phyloP scores from a whole-genome alignment of 2,888 invertebrate species.

The Rutpela maculata region DNA sequence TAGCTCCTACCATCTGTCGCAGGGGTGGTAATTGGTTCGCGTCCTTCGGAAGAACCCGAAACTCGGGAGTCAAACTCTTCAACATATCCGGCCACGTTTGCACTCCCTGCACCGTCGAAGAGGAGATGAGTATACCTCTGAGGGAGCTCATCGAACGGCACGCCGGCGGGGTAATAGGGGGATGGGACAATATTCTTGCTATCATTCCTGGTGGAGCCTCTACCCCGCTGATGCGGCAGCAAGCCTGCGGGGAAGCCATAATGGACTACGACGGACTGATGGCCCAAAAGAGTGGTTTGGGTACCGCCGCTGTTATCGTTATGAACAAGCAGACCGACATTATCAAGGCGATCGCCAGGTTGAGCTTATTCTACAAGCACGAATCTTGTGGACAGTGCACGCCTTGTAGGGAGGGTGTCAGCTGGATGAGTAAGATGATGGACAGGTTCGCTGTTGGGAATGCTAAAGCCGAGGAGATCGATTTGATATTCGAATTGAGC shows the following conservation, averaged over 20 bases:
- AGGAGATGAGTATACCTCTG: constrained; percentile 98
- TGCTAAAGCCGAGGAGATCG: constrained; percentile 95
- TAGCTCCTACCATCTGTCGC: constrained; percentile 96
- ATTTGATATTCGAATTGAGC: constrained; percentile 99
- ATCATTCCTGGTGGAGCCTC: constrained; percentile 99
- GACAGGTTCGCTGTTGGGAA: constrained; percentile 90
- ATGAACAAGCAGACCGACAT: constrained; percentile 99
- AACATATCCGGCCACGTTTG: constrained; percentile 99
- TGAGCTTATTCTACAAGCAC: constrained; percentile 99
- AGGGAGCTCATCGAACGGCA: constrained; percentile 96
- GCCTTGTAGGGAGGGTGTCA: constrained; percentile 93
- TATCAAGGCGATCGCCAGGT: constrained; percentile 95
- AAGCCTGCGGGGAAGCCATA: constrained; percentile 93
- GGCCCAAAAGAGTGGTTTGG: constrained; percentile 94
- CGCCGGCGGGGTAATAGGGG: constrained; percentile 96
- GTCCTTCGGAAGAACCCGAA: constrained; percentile 95
- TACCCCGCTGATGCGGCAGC: constrained; percentile 96
- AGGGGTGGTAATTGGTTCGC: constrained; percentile 98
- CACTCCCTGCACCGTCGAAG: constrained; percentile 98
- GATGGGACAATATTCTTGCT: constrained; percentile 98
- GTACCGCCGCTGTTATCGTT: constrained; percentile 98
- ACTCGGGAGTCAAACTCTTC: constrained; percentile 97
- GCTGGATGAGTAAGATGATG: constrained; percentile 74
- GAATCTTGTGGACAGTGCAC: constrained; percentile 99
- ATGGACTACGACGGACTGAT: constrained; percentile 99